A percentile compares a stretch with the other conserved stretches of the same genome.
phyloP scores from a whole-genome alignment of 1,140 invertebrate species.

The Heliconius eleuchia region DNA sequence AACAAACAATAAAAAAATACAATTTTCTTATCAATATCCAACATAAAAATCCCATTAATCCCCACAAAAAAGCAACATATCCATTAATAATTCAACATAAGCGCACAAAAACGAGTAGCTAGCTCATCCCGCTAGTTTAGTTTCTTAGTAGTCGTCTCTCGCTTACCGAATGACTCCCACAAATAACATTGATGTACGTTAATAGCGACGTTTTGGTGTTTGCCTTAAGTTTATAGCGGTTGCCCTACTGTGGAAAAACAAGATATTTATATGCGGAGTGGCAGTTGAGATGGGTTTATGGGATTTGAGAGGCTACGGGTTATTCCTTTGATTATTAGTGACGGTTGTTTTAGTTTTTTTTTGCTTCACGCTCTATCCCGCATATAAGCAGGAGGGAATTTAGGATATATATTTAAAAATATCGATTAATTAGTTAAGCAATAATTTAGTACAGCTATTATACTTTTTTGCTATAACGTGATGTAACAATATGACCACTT shows the following conservation, averaged over 20 bases:
- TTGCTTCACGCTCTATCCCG: too few species aligned
- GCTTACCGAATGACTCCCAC: slow-evolving; percentile 68
- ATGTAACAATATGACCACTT: too few species aligned
- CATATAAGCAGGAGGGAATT: too few species aligned
- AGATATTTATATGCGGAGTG: neutral
- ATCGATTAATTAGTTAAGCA: too few species aligned
- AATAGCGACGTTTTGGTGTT: slow-evolving; percentile 53
- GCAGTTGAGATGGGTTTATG: neutral
- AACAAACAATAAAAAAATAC: neutral
- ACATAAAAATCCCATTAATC: neutral
- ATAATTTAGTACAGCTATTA: too few species aligned
- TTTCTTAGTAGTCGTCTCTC: slow-evolving; percentile 64
- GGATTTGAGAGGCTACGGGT: neutral
- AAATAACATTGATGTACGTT: slow-evolving; percentile 74
- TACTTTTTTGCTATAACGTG: too few species aligned
- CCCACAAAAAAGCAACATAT: slow-evolving; percentile 1
- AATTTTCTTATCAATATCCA: neutral
- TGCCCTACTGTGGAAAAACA: neutral
- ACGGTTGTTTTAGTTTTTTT: too few species aligned
- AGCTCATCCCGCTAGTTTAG: slow-evolving; percentile 44
- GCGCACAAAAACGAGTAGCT: slow-evolving; percentile 5
- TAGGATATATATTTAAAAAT: too few species aligned
- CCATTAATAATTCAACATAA: slow-evolving; percentile 11
- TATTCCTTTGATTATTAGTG: neutral
- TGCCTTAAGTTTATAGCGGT: slow-evolving; percentile 34